Conservation (phyloP, 2,113 vertebrate species). For the Macquaria australasica region DNA sequence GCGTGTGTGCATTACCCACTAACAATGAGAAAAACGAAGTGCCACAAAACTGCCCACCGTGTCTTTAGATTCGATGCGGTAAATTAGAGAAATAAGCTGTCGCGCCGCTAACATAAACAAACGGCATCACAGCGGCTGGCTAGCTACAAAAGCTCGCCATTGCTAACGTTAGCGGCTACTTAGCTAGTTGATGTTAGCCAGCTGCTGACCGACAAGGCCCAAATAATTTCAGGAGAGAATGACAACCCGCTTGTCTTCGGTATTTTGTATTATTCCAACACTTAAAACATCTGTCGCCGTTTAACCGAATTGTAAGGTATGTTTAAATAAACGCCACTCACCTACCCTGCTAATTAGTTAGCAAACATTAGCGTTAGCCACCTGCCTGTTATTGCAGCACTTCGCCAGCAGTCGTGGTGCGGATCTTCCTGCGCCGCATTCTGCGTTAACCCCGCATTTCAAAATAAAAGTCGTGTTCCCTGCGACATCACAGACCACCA, state of each 20-base stretch:
- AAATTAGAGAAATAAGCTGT: not conserved
- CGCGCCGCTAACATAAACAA: conserved; percentile 76
- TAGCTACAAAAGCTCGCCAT: conserved; percentile 57
- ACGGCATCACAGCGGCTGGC: conserved; percentile 30
- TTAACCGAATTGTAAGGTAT: not conserved
- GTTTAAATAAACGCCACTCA: conserved; percentile 62
- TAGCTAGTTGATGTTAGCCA: conserved; percentile 42
- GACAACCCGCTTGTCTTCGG: conserved; percentile 49
- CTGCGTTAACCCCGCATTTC: conserved; percentile 51
- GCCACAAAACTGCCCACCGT: accelerated
- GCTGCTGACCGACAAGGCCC: conserved; percentile 62
- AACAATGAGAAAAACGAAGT: too few species aligned
- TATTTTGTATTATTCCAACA: not conserved
- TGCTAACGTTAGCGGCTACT: conserved; percentile 54
- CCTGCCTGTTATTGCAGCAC: conserved; percentile 82
- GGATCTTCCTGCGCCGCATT: conserved; percentile 77
- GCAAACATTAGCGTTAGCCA: conserved; percentile 83
- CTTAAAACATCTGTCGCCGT: not conserved
- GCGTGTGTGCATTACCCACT: not conserved
- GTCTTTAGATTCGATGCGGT: not conserved
- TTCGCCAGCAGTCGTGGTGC: conserved; percentile 76
- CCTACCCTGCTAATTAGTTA: conserved; percentile 76
- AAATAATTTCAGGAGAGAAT: conserved; percentile 31
- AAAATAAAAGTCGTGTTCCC: conserved; percentile 67
- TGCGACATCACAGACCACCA: not conserved